Evolutionary conservation across 35 echinoderm and acorn worm species (phyloP).

Genomic region (Acanthaster planci): DNA sequence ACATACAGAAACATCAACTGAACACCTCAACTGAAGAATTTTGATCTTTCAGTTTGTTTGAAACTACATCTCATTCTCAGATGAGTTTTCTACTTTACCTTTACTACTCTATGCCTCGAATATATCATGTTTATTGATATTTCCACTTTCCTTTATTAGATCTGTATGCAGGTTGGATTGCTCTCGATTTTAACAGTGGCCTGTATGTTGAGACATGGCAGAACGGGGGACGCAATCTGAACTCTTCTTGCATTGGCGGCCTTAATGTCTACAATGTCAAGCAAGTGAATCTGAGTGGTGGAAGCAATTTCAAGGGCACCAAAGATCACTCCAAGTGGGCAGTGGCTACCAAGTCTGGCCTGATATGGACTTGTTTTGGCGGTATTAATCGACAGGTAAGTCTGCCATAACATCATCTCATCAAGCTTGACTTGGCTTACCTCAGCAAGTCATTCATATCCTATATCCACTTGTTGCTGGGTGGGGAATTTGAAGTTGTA

Average conservation of each 20-base stretch:
- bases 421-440: too few species aligned
- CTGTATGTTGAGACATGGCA: constrained; percentile 44
- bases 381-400: constrained; percentile 48
- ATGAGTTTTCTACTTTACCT: too few species aligned
- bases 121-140: too few species aligned
- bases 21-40: too few species aligned
- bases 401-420: too few species aligned
- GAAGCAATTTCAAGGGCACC: neutral
- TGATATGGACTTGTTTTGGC: constrained; percentile 36
- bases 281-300: neutral
- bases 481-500: too few species aligned
- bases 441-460: too few species aligned
- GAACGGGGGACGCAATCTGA: neutral
- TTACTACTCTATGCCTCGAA: too few species aligned
- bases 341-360: neutral
- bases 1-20: too few species aligned
- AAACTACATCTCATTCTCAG: too few species aligned
- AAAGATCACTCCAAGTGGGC: constrained; percentile 61
- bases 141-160: constrained; percentile 30
- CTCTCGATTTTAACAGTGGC: constrained; percentile 32
- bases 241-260: constrained; percentile 18
- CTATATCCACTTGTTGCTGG: too few species aligned
- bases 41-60: too few species aligned
- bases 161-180: constrained; percentile 41
- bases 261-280: constrained; percentile 26